Conservation (phyloP, 1,140 invertebrate species). For the Philaenus spumarius region DNA sequence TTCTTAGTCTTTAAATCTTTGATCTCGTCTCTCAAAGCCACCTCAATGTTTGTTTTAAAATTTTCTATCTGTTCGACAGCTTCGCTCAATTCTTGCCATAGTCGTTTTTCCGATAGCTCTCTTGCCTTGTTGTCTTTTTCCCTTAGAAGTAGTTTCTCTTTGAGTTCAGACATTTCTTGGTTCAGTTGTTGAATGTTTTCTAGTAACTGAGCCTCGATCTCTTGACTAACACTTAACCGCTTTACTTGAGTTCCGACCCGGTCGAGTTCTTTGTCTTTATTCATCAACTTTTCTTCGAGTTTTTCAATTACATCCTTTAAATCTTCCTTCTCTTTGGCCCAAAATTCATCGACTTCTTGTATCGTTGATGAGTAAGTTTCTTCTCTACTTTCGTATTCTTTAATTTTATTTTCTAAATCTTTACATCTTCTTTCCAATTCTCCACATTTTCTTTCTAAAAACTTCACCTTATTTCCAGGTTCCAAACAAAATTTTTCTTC, state of each 20-base stretch:
- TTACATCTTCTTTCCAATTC: slow-evolving; percentile 24
- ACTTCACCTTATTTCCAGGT: too few species aligned
- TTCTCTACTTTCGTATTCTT: slow-evolving; percentile 41
- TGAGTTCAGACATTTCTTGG: slow-evolving; percentile 1
- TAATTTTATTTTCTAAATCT: slow-evolving; percentile 31
- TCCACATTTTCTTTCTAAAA: not conserved
- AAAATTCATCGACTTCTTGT: slow-evolving; percentile 64
- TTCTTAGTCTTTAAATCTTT: slow-evolving; percentile 20
- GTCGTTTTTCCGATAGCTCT: slow-evolving; percentile 18
- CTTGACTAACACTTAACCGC: slow-evolving; percentile 2
- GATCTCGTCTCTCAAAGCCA: slow-evolving; percentile 20
- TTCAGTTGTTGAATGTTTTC: slow-evolving; percentile 16
- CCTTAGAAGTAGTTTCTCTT: slow-evolving; percentile 9
- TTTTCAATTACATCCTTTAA: slow-evolving; percentile 46
- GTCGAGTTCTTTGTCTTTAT: slow-evolving; percentile 29
- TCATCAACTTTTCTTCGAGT: slow-evolving; percentile 36
- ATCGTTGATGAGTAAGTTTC: slow-evolving; percentile 63
- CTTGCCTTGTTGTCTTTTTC: slow-evolving; percentile 27
- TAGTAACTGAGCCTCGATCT: slow-evolving; percentile 17
- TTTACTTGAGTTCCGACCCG: slow-evolving; percentile 20
- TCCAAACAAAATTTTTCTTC: too few species aligned
- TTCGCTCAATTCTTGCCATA: slow-evolving; percentile 23
- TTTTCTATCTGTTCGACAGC: slow-evolving; percentile 19
- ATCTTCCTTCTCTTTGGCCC: slow-evolving; percentile 58
- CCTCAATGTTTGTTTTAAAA: slow-evolving; percentile 19